Evolutionary conservation across 2,797 vertebrate genomes (phyloP).

Genomic region (Coregonus suidteri): DNA sequence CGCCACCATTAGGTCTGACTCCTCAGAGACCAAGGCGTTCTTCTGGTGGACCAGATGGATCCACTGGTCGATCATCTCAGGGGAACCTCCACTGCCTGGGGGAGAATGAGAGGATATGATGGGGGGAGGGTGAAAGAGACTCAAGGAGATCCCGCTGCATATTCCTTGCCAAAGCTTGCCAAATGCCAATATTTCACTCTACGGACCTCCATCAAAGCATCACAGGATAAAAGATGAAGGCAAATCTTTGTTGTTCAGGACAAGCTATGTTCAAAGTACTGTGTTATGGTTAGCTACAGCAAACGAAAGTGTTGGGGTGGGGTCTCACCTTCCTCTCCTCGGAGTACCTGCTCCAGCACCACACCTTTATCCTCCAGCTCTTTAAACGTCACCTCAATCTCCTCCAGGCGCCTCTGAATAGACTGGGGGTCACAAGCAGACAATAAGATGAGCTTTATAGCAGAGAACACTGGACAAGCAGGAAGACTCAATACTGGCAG

Average conservation of each 20-base stretch:
- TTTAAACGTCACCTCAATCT: conserved; percentile 88
- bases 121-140: too few relatives aligned
- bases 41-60: conserved; percentile 89
- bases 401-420: conserved; percentile 89
- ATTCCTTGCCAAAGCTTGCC: too few relatives aligned
- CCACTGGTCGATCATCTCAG: conserved; percentile 83
- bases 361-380: conserved; percentile 88
- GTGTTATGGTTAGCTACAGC: not conserved
- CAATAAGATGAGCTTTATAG: not conserved
- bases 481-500: not conserved
- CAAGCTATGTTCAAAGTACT: not conserved
- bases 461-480: not conserved
- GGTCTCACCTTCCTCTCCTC: conserved; percentile 78
- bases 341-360: conserved; percentile 80
- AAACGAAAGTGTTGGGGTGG: not conserved
- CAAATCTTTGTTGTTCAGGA: not conserved
- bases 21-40: conserved; percentile 86
- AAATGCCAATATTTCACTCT: not conserved
- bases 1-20: conserved; percentile 94
- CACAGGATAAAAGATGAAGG: not conserved
- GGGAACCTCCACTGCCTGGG: conserved; percentile 58
- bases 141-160: not conserved
- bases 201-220: not conserved
- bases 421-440: conserved; percentile 64
- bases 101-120: not conserved